Percentiles rank a stretch among this genome's conserved stretches.
These are phyloP conservation scores for Patella vulgata DNA, from an alignment of 1,140 invertebrate species.

Conservation along the genomic window DNA sequence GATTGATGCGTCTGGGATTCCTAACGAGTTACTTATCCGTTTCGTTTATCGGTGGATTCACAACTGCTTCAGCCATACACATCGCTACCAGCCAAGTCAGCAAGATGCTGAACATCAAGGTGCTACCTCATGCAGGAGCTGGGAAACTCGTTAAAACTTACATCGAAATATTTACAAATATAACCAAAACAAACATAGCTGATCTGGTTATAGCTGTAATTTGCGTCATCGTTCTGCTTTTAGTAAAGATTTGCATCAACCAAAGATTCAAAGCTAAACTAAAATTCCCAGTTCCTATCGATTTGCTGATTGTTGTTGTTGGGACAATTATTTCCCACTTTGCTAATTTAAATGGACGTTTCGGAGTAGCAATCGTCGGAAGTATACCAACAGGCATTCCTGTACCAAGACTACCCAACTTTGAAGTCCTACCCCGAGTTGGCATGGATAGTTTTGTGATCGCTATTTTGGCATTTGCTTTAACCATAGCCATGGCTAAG, in stretches of 20 bases:
- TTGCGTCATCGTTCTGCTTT: conserved; percentile 75
- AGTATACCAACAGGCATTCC: conserved; percentile 65
- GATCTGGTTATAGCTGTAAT: conserved; percentile 75
- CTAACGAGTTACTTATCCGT: conserved; percentile 85
- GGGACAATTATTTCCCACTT: conserved; percentile 21
- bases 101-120: conserved; percentile 77
- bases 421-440: conserved; percentile 13
- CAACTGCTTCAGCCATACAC: conserved; percentile 87
- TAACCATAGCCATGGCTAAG: conserved; percentile 43
- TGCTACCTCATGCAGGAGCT: conserved; percentile 23
- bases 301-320: conserved; percentile 64
- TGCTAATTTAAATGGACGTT: conserved; percentile 34
- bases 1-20: conserved; percentile 81
- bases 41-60: conserved; percentile 89
- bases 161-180: conserved; percentile 50
- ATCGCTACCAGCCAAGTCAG: conserved; percentile 85
- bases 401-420: conserved; percentile 32
- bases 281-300: conserved; percentile 83
- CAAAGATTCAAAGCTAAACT: conserved; percentile 76
- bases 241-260: conserved; percentile 85
- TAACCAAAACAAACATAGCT: conserved; percentile 42
- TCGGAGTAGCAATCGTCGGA: conserved; percentile 63
- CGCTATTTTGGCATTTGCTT: conserved; percentile 19
- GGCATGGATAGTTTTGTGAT: conserved; percentile 13
- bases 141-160: conserved; percentile 51